Conservation (phyloP, 2,113 vertebrate genomes). For the Dipodomys ordii region DNA sequence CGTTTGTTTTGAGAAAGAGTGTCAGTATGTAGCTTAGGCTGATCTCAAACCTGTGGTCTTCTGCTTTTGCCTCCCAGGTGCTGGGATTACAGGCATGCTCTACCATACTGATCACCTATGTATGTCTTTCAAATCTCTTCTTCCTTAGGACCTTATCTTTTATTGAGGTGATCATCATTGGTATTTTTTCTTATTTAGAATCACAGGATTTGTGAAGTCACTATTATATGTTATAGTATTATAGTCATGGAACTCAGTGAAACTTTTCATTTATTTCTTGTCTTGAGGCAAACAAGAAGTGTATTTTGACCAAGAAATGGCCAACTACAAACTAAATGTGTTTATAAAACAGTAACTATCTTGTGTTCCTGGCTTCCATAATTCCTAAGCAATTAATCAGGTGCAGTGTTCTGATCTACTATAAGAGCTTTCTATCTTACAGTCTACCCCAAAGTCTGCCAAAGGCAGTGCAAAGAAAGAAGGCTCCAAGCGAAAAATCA, state of each 20-base stretch:
- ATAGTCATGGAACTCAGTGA: conserved; percentile 63
- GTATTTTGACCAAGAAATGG: conserved; percentile 54
- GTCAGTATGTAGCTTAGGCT: neutral
- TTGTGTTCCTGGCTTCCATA: conserved; percentile 57
- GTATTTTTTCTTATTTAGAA: conserved; percentile 61
- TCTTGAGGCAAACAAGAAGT: conserved; percentile 47
- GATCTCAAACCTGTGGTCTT: neutral
- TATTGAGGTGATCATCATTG: conserved; percentile 29
- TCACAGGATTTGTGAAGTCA: conserved; percentile 71
- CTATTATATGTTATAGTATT: neutral
- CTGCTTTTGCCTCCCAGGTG: neutral
- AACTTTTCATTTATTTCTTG: conserved; percentile 40
- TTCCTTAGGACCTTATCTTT: conserved; percentile 35
- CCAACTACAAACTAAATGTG: conserved; percentile 24
- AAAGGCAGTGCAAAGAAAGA: conserved; percentile 98
- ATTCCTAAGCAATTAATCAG: neutral
- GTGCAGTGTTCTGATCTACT: conserved; percentile 56
- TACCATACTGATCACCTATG: neutral
- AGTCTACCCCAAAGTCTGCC: conserved; percentile 97
- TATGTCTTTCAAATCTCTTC: neutral
- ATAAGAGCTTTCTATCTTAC: conserved; percentile 78
- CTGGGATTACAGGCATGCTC: neutral
- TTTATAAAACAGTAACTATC: conserved; percentile 48
- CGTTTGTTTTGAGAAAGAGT: neutral
- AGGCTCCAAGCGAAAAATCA: conserved; percentile 98